A percentile compares a stretch with the other conserved stretches of the same genome.
Evolutionary conservation across 2,888 invertebrate species (phyloP).

Genomic region (Oxyscelio sp.): DNA sequence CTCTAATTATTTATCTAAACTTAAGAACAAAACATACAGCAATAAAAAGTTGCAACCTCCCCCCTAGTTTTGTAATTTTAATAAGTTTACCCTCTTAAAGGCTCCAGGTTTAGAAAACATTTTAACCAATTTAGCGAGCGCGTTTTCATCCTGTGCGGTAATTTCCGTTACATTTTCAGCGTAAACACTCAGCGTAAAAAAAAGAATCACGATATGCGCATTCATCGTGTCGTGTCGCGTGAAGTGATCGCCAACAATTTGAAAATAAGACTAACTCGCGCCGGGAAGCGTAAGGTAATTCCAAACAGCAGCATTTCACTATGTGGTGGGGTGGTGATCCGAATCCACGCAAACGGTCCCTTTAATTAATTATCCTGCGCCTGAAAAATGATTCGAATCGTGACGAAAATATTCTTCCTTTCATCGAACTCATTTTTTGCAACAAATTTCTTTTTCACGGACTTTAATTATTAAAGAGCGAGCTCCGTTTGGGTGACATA

Average conservation of each 20-base stretch:
- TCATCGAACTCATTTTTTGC: no score
- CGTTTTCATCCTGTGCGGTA: slow-evolving; percentile 79
- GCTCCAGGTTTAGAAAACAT: slow-evolving; percentile 88
- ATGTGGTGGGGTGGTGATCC: slow-evolving; percentile 69
- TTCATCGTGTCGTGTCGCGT: slow-evolving; percentile 62
- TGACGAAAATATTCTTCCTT: neutral
- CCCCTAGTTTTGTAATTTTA: no score
- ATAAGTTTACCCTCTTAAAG: slow-evolving; percentile 87
- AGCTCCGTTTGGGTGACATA: no score
- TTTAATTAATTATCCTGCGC: slow-evolving; percentile 33
- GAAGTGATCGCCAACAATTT: slow-evolving; percentile 77
- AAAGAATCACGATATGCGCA: slow-evolving; percentile 59
- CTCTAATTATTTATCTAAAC: no score
- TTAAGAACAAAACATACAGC: no score
- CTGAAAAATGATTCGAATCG: neutral
- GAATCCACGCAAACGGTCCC: slow-evolving; percentile 30
- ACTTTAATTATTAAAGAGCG: no score
- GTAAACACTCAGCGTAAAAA: slow-evolving; percentile 64
- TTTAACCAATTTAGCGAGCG: slow-evolving; percentile 86
- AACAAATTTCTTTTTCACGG: no score
- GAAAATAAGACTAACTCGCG: slow-evolving; percentile 80
- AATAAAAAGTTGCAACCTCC: no score
- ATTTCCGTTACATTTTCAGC: slow-evolving; percentile 75
- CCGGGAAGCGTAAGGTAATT: slow-evolving; percentile 62
- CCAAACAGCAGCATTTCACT: slow-evolving; percentile 74